phyloP scores from a whole-genome alignment of 2,113 vertebrate genomes.

The Pterophyllum scalare region DNA sequence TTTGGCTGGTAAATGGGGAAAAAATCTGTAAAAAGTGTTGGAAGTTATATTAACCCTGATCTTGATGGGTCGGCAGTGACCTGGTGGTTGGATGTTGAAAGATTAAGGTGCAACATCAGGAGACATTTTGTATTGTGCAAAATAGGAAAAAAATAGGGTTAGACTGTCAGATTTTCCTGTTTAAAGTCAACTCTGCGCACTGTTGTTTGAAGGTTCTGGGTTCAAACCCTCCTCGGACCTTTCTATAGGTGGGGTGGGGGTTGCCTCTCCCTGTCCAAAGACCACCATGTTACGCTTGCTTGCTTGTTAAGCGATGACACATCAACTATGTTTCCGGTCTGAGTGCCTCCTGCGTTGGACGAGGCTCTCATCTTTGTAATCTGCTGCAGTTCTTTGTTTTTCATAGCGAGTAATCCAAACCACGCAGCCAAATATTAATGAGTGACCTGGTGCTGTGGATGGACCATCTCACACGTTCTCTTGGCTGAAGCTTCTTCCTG shows the following conservation, averaged over 20 bases:
- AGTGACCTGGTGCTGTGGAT: background rate
- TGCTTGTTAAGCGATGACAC: background rate
- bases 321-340: no score
- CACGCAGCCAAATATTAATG: background rate
- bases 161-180: background rate
- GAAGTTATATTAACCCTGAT: background rate
- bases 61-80: no score
- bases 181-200: background rate
- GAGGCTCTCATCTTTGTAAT: no score
- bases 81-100: background rate
- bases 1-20: no score
- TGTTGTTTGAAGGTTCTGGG: no score
- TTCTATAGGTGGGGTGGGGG: no score
- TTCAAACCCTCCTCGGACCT: accelerated
- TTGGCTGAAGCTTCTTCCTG: background rate
- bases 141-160: background rate
- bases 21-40: background rate
- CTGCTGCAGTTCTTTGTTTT: no score
- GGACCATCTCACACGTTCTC: background rate
- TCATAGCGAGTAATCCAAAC: background rate
- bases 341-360: no score
- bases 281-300: background rate
- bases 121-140: background rate
- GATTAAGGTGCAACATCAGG: background rate
- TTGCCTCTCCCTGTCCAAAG: background rate